Evolutionary conservation across 2,797 vertebrate species (phyloP).

Genomic region (Adrianichthys oophorus): DNA sequence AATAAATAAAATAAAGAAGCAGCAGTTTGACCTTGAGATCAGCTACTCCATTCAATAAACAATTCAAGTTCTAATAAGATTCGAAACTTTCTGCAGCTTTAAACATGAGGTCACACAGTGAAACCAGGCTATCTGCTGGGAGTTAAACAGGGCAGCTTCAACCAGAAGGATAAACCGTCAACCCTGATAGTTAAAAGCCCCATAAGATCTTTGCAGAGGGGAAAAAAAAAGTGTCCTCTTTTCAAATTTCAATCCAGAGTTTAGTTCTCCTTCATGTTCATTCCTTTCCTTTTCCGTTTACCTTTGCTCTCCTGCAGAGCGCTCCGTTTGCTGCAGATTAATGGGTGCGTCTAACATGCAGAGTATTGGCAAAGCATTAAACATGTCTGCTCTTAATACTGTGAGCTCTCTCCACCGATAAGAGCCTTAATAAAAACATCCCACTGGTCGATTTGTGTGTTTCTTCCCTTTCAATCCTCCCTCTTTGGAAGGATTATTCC

Average conservation of each 20-base stretch:
- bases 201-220: conserved; percentile 24
- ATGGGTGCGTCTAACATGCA: conserved; percentile 73
- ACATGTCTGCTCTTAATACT: conserved; percentile 83
- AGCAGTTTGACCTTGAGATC: conserved; percentile 15
- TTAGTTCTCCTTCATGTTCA: conserved; percentile 56
- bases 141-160: conserved; percentile 13
- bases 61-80: conserved; percentile 19
- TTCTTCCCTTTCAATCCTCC: conserved; percentile 58
- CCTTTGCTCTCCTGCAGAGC: conserved; percentile 56
- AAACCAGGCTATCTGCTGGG: conserved; percentile 16
- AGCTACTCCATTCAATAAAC: conserved; percentile 10
- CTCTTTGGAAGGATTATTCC: conserved; percentile 35
- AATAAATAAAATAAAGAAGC: conserved; percentile 8
- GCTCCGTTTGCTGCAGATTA: conserved; percentile 75
- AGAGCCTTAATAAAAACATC: conserved; percentile 86
- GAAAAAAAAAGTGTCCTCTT: conserved; percentile 38
- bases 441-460: conserved; percentile 72
- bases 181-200: conserved; percentile 14
- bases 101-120: conserved; percentile 14
- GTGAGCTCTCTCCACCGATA: conserved; percentile 79
- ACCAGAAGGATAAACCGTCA: conserved; percentile 35
- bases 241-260: conserved; percentile 53
- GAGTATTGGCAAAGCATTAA: conserved; percentile 85
- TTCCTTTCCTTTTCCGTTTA: conserved; percentile 60
- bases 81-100: conserved; percentile 16